Conservation (phyloP, 64 coral and sea anemone genomes). For the Platygyra sinensis region DNA sequence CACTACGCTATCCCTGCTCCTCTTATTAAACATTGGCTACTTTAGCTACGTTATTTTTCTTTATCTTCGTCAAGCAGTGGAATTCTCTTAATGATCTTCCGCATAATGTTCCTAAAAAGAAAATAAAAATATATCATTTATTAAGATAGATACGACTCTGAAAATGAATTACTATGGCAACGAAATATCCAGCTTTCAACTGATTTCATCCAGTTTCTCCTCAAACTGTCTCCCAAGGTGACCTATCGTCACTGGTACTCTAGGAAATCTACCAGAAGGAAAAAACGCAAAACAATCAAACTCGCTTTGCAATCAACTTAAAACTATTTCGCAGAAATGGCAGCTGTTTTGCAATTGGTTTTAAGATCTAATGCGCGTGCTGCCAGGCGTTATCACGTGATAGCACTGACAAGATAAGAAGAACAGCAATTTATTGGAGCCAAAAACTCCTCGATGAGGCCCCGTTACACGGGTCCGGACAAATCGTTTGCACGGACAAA, state of each 20-base stretch:
- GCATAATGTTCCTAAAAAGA: conserved; percentile 47
- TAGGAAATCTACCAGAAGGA: conserved; percentile 7
- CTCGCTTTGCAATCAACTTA: background rate
- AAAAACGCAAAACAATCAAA: background rate
- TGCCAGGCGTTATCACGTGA: background rate
- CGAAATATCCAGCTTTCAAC: background rate
- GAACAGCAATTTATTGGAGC: too few species aligned
- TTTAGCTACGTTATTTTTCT: background rate
- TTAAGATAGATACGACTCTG: background rate
- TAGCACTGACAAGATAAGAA: background rate
- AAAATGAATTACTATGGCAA: background rate
- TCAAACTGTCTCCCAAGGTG: conserved; percentile 33
- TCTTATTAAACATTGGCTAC: background rate
- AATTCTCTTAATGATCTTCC: conserved; percentile 54
- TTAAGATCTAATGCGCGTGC: too few species aligned
- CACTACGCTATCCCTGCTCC: background rate
- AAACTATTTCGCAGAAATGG: too few species aligned
- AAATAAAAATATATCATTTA: background rate
- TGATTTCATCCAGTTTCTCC: conserved; percentile 54
- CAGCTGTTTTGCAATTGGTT: background rate
- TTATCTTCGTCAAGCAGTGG: conserved; percentile 1
- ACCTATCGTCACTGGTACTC: conserved; percentile 48
- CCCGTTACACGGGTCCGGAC: too few species aligned
- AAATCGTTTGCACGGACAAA: too few species aligned
- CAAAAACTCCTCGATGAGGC: too few species aligned